Evolutionary conservation across 2,113 vertebrate genomes (phyloP).

Genomic region (Forbesichthys agassizii): DNA sequence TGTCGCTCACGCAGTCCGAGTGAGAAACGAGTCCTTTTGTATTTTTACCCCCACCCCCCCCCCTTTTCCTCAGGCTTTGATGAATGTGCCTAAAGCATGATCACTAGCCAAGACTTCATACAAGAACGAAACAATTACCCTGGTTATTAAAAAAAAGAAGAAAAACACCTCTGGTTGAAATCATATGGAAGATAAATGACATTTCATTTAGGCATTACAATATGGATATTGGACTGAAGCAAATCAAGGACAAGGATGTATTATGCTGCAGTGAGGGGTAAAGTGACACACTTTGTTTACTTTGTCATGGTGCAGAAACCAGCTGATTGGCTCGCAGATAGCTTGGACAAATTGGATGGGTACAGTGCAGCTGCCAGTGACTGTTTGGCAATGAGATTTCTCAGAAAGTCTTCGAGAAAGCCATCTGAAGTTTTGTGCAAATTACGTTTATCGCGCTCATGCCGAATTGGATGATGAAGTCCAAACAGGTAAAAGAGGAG

Average conservation of each 20-base stretch:
- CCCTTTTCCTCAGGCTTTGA: conserved; percentile 82
- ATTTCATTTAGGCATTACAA: conserved; percentile 57
- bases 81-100: conserved; percentile 86
- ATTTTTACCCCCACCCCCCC: conserved; percentile 43
- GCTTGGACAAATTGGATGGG: conserved; percentile 1
- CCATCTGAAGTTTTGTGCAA: conserved; percentile 64
- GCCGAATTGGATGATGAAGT: conserved; percentile 64
- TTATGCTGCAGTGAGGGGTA: conserved; percentile 17
- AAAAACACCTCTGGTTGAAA: conserved; percentile 63
- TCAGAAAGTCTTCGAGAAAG: conserved; percentile 33
- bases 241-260: conserved; percentile 21
- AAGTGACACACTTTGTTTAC: conserved; percentile 23
- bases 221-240: conserved; percentile 43
- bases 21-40: conserved; percentile 67
- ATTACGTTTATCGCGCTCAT: conserved; percentile 52
- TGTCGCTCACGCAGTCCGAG: conserved; percentile 89
- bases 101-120: conserved; percentile 74
- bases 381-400: background rate
- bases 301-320: conserved; percentile 10
- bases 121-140: conserved; percentile 79
- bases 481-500: conserved; percentile 65
- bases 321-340: conserved; percentile 1
- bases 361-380: background rate
- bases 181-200: conserved; percentile 68
- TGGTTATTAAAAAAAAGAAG: conserved; percentile 65